Base-by-base conservation (phyloP, 1,140 invertebrate genomes). In the Plectrocnemia conspersa region DNA sequence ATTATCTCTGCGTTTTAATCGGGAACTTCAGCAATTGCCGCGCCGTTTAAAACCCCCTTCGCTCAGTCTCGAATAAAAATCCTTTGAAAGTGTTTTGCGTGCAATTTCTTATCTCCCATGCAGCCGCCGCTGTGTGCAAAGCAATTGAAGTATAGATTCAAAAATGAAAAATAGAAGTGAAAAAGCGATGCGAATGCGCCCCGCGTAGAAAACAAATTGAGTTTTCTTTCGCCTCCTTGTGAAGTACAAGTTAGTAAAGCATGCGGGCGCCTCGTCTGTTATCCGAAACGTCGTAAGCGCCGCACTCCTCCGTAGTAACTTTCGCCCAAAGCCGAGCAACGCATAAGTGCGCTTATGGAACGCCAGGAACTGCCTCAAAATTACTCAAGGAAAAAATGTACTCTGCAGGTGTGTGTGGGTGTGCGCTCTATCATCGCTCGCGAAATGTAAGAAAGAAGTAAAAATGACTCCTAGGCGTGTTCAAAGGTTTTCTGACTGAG, bases 151-250 rank as follows among this genome's bases (percentile, higher is more conserved):
- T 29, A n/a, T 45, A 23, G 11, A 21, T 45, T 24, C 15, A 9
- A 19, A 24, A 44, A 54, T 45, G 25, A 45, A 9, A 52, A 54
- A 54, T 29, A 45, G 16, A 11, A 11, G 11, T 13, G 13, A 45
- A n/a, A 44, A 42, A 33, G 22, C 46, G 46, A 45, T 7, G 11
- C 19, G 32, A 50, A 49, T 35, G 40, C 52, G 21, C 52, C 57
- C 57, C 52, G 52, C 52, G 57, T 55, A 33, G 57, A 59, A 59
- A 59, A 55, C 52, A 59, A 59, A 59, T 59, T 59, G 57, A 59
- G 52, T 59, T 59, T 58, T 59, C 52, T 48, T 58, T 55, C 32
- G 46, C 57, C 38, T 46, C 50, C 32, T 32, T n/a, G 42, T 21
- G 42, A 52, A 52, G 41, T 52, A 40, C 32, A 33, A 38, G 40